phyloP scores from a whole-genome alignment of 2,888 invertebrate genomes.

The Anticlea derivata region DNA sequence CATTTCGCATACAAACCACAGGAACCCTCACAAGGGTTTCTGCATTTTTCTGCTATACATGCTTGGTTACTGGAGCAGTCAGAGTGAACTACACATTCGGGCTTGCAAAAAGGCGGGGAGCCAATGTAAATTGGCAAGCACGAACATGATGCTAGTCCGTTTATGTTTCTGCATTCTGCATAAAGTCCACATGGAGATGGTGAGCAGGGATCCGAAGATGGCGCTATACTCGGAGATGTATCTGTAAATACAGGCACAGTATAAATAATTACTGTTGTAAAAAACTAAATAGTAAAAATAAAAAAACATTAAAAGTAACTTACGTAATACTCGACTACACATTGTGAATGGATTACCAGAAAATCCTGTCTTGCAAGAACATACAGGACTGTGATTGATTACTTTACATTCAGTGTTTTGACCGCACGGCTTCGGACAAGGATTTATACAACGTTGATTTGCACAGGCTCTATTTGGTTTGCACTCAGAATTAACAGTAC shows the following conservation, averaged over 20 bases:
- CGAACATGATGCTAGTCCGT: constrained; percentile 88
- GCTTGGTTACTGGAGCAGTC: constrained; percentile 87
- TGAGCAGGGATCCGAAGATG: constrained; percentile 85
- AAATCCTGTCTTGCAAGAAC: constrained; percentile 86
- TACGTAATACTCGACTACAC: constrained; percentile 84
- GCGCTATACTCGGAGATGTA: constrained; percentile 55
- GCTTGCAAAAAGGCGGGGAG: constrained; percentile 85
- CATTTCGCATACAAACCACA: constrained; percentile 88
- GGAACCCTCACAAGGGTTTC: constrained; percentile 87
- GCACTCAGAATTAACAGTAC: constrained; percentile 87
- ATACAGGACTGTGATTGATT: constrained; percentile 88
- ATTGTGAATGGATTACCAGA: constrained; percentile 88
- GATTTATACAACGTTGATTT: constrained; percentile 87
- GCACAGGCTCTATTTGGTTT: constrained; percentile 86
- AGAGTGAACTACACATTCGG: constrained; percentile 86
- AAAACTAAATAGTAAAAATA: not conserved
- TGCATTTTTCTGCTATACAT: constrained; percentile 87
- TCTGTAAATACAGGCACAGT: constrained; percentile 45
- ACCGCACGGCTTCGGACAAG: constrained; percentile 88
- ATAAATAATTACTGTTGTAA: not conserved
- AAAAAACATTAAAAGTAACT: constrained; percentile 45
- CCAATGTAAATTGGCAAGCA: constrained; percentile 87
- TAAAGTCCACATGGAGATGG: constrained; percentile 90
- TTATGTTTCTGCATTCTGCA: constrained; percentile 89
- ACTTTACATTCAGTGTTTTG: constrained; percentile 87